Conservation (phyloP, 2,113 vertebrate species). For the Dicaeum eximium region DNA sequence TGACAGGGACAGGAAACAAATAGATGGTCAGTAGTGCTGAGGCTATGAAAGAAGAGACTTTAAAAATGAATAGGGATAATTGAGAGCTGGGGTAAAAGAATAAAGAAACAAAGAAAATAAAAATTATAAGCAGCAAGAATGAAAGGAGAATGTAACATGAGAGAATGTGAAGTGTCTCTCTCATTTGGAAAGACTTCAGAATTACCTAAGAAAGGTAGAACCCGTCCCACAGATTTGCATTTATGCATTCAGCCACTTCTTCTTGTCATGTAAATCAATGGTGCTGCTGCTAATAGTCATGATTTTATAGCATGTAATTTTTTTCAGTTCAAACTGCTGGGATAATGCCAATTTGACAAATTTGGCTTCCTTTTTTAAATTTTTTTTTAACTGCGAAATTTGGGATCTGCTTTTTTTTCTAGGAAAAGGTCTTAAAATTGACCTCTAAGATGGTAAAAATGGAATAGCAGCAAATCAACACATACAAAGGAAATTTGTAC, state of each 20-base stretch:
- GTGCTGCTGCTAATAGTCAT: neutral
- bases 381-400: neutral
- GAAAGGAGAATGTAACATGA: neutral
- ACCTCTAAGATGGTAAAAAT: neutral
- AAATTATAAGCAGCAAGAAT: neutral
- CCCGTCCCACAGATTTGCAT: neutral
- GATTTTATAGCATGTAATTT: neutral
- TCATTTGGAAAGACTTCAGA: neutral
- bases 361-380: too few relatives aligned
- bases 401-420: neutral
- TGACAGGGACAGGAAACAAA: constrained; percentile 20
- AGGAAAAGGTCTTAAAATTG: neutral
- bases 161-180: neutral
- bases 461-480: neutral
- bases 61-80: neutral
- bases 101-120: neutral
- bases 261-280: neutral
- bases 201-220: neutral
- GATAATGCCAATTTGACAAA: neutral
- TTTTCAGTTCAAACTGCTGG: neutral
- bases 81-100: neutral
- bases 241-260: neutral
- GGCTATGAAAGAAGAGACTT: neutral
- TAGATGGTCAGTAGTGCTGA: neutral
- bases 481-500: neutral